Evolutionary conservation across 2,888 invertebrate genomes (phyloP), one percentile per base, ranked within the genome.

Genomic region (Diabrotica balteata): DNA sequence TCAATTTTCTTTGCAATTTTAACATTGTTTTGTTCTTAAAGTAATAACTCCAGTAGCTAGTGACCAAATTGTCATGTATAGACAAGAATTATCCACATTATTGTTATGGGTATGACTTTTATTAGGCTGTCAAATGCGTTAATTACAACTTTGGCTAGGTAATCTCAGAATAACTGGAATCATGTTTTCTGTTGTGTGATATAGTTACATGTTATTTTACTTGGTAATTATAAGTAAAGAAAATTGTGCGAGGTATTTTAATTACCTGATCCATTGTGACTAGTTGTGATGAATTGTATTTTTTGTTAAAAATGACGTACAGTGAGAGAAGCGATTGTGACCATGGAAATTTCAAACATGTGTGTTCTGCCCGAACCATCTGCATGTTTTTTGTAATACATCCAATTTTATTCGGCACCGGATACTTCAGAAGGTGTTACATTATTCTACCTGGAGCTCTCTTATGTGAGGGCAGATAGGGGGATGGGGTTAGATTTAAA

Each of bases 231-330:
- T n/a, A n/a, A 68, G 67, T 66, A 66, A 73, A 68, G 69, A 66
- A 62, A 69, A 65, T 67, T 42, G 51, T 50, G 46, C 42, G 11
- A 58, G 63, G 53, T 52, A 54, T 61, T 50, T 32, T 64, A 67
- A 72, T 72, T 76, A 73, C 78, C 76, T 73, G 74, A 78, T n/a
- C 75, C 74, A 77, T 72, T 79, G 79, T 80, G 79, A 79, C n/a
- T 80, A 80, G 78, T 78, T n/a, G 78, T 77, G 77, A 80, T 78
- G 78, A n/a, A 11, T 44, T 80, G 76, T 79, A 79, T 80, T 79
- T 81, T 80, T 80, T 74, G n/a, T n/a, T 80, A 79, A 55, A 44
- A 77, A 72, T 69, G 57, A 10, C 54, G 59, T n/a, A 54, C 46
- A n/a, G 47, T 63, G 45, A 63, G 7, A 54, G 7, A 53, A 9